Evolutionary conservation across 2,888 invertebrate genomes (phyloP).

Genomic region (Sinohyriopsis cumingii): DNA sequence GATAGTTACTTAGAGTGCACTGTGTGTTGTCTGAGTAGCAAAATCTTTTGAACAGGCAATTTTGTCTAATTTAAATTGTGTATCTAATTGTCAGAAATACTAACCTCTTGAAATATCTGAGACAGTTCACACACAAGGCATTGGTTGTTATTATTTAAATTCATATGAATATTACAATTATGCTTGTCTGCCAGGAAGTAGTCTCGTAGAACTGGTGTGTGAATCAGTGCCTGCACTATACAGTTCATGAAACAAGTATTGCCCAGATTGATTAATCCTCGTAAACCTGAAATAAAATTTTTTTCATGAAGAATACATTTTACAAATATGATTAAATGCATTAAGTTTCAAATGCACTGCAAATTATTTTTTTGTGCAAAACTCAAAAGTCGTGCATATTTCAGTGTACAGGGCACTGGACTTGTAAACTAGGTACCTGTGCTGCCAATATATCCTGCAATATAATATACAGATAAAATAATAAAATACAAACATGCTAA

Average conservation of each 20-base stretch:
- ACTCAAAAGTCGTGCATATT: too few relatives aligned
- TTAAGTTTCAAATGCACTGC: too few relatives aligned
- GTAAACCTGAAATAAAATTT: slow-evolving; percentile 78
- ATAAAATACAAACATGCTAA: too few relatives aligned
- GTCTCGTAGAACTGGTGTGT: slow-evolving; percentile 94
- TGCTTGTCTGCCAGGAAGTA: slow-evolving; percentile 96
- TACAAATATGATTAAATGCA: neutral
- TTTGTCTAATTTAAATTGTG: too few relatives aligned
- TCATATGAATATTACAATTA: slow-evolving; percentile 79
- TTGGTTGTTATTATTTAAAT: slow-evolving; percentile 76
- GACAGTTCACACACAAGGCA: slow-evolving; percentile 97
- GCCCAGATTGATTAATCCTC: slow-evolving; percentile 95
- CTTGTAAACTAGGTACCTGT: too few relatives aligned
- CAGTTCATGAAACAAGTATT: slow-evolving; percentile 99
- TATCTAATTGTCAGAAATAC: neutral
- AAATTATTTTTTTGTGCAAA: too few relatives aligned
- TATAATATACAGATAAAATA: too few relatives aligned
- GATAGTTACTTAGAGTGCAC: too few relatives aligned
- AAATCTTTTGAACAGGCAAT: too few relatives aligned
- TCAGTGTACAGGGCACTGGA: too few relatives aligned
- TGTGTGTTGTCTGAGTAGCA: too few relatives aligned
- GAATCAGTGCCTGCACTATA: slow-evolving; percentile 94
- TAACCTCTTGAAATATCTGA: slow-evolving; percentile 91
- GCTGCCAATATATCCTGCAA: too few relatives aligned
- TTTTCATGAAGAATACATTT: neutral